These are phyloP conservation scores for Chrosomus eos DNA, from an alignment of 2,797 vertebrate species.

Conservation along the genomic window DNA sequence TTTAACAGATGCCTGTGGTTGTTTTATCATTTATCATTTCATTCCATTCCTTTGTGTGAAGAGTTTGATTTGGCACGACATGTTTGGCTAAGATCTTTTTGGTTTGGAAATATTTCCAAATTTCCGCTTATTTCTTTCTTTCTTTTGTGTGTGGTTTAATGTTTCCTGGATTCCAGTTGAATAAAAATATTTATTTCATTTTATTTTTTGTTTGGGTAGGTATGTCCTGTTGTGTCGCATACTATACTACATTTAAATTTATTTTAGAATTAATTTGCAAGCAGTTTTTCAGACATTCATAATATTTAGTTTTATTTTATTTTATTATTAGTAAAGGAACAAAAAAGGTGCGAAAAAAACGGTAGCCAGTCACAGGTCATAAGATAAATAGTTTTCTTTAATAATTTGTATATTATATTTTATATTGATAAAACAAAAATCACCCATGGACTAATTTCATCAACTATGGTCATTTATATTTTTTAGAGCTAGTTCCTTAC, in stretches of 20 bases:
- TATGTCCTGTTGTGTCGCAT: background rate
- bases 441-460: too few relatives aligned
- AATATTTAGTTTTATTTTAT: background rate
- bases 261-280: background rate
- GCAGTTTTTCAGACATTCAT: background rate
- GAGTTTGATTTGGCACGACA: conserved; percentile 4
- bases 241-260: background rate
- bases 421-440: too few relatives aligned
- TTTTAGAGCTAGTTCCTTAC: too few relatives aligned
- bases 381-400: background rate
- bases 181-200: background rate
- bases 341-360: background rate
- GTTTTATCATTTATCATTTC: conserved; percentile 42
- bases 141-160: background rate
- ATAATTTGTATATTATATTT: too few relatives aligned
- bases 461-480: too few relatives aligned
- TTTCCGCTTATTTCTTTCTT: background rate
- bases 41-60: conserved; percentile 17
- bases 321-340: background rate
- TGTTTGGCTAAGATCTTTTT: background rate
- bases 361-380: background rate
- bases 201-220: background rate
- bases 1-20: conserved; percentile 44
- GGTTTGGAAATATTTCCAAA: background rate
- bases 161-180: background rate